Percentiles rank a stretch among this genome's conserved stretches.
phyloP scores from a whole-genome alignment of 2,888 invertebrate genomes.

The Formica aserva region DNA sequence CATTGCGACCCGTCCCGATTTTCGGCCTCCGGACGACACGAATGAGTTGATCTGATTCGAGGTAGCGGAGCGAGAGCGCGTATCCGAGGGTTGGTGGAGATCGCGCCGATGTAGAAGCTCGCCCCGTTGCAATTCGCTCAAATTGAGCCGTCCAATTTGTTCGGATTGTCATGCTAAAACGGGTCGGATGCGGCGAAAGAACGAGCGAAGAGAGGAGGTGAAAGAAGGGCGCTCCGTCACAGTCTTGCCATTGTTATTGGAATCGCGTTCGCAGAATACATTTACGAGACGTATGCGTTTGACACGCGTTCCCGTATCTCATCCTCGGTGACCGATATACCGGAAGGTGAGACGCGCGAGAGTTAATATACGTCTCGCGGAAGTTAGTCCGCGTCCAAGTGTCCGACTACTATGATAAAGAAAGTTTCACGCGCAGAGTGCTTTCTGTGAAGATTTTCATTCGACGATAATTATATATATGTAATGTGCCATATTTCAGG shows the following conservation, averaged over 20 bases:
- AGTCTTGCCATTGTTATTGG: conserved; percentile 35
- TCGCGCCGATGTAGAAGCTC: conserved; percentile 17
- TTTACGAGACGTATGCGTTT: conserved; percentile 2
- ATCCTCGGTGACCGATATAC: neutral
- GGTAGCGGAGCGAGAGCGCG: conserved; percentile 61
- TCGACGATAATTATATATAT: conserved; percentile 12
- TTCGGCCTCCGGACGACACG: conserved; percentile 33
- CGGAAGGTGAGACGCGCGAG: neutral
- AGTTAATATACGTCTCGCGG: neutral
- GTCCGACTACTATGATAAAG: neutral
- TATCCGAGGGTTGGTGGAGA: conserved; percentile 67
- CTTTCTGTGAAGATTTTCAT: conserved; percentile 4
- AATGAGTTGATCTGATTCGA: conserved; percentile 34
- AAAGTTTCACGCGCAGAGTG: neutral
- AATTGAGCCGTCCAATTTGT: conserved; percentile 77
- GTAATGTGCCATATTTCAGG: conserved; percentile 9
- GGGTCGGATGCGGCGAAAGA: conserved; percentile 61
- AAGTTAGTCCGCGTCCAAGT: neutral
- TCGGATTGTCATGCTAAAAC: conserved; percentile 82
- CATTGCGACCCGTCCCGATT: conserved; percentile 14
- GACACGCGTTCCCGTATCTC: conserved; percentile 18
- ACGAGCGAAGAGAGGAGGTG: conserved; percentile 47
- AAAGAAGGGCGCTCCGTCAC: conserved; percentile 32
- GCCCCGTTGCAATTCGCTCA: conserved; percentile 54
- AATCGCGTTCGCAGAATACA: conserved; percentile 2